Evolutionary conservation across 2,888 invertebrate genomes (phyloP), one percentile per base, ranked within the genome.

Genomic region (Stenchaetothrips biformis): DNA sequence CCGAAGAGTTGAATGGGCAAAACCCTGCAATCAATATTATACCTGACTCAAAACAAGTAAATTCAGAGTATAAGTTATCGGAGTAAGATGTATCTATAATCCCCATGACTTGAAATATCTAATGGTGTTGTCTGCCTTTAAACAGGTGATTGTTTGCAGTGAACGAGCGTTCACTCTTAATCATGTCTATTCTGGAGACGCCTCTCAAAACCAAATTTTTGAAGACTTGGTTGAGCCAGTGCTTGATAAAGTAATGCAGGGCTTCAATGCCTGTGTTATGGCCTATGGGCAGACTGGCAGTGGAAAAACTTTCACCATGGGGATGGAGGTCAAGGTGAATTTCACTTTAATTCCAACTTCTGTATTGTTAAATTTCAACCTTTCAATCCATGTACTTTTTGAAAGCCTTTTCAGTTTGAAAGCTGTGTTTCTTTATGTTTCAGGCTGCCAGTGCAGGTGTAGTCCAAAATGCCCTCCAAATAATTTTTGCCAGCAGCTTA

Each of bases 271-370:
- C 2, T 74, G 67, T 25, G 67, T 74, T 21, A 74, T 74, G 67
- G 67, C 67, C 1, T 74, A 74, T 21, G 67, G 67, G 7, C 67
- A 74, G 25, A 74, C 67, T 25, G 67, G 67, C 25, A 74, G 67
- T 74, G 67, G 67, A 7, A 74, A 74, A 74, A 74, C 67, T 3
- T 74, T 25, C 11, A 74, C 67, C 11, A 74, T 74, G 67, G 67
- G 67, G 9, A 74, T 25, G 7, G 7, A 74, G 25, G 67, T 21
- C 8, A 74, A 74, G 25, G 67, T 74, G 25, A 21, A 13, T 59
- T 59, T 13, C 37, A 4, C 37, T 37, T 37, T 37, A 0, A 59
- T 59, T 0, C 53, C 6, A 9, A 9, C 67, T 7, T 13, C 62
- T n/a, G 16, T 21, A 37, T 37, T 37, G 37, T 0, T 67, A 21